Evolutionary conservation across 2,888 invertebrate species (phyloP), one percentile per base, ranked within the genome.

Genomic region (Apamea epomidion): DNA sequence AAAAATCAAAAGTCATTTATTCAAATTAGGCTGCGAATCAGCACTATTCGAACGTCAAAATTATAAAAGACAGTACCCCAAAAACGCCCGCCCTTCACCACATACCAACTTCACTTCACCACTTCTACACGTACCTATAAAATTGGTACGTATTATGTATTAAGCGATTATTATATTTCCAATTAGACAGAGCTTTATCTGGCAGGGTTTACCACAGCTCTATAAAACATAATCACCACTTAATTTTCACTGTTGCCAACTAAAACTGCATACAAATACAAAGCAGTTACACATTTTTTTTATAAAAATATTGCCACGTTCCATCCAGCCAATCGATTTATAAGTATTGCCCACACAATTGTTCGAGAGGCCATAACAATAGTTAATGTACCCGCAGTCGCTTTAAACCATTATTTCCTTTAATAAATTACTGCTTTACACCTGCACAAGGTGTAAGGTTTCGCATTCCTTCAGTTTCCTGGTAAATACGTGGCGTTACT

Each of bases 381-480:
- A 78, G 79, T 83, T 88, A 73, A 82, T 88, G 79, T 12, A 73
- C 81, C 80, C 78, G 48, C 70, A 85, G 62, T 75, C 74, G 83
- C 67, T 74, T 74, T 71, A 74, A 83, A 75, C 81, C 78, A 89
- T 90, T 88, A 90, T 81, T 85, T 87, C 82, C 85, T 83, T 83
- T 85, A 87, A 88, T 84, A 88, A 80, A 86, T 81, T 80, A 80
- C 79, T 82, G 73, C 54, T 75, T 65, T 82, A 89, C 82, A 84
- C 86, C 83, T 85, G 85, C 81, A 80, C 62, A 78, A 77, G 87
- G 87, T 88, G 80, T 89, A 87, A 79, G 88, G 86, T 88, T 89
- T 89, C 91, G 75, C 87, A 90, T 91, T 89, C 88, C 86, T 85
- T 82, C 81, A 82, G 81, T 90, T 92, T 91, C 91, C 91, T 91